Percentiles rank a stretch among this genome's conserved stretches.
Conservation (phyloP, 2,797 vertebrate genomes). For the Anabas testudineus region DNA sequence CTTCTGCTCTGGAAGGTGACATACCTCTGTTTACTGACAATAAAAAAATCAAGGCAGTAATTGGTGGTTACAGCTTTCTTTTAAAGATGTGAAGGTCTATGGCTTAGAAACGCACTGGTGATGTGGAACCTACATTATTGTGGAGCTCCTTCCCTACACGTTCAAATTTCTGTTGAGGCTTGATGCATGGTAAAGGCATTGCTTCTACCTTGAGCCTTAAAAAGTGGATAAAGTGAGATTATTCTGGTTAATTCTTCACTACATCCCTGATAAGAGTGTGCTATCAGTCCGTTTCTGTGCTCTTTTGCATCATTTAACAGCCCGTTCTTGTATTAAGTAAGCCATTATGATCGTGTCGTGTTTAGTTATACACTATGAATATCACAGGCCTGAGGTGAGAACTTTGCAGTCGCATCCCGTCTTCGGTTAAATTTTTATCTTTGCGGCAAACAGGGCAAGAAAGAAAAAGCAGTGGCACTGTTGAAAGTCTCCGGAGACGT, state of each 20-base stretch:
- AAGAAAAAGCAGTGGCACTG: not conserved
- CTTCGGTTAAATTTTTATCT: constrained; percentile 3
- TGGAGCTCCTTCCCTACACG: not conserved
- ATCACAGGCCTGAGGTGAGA: constrained; percentile 6
- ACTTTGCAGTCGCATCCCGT: not conserved
- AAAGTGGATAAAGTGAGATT: constrained; percentile 33
- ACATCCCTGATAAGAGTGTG: constrained; percentile 25
- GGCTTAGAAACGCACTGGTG: not conserved
- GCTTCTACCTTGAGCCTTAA: not conserved
- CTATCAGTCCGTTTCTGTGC: constrained; percentile 10
- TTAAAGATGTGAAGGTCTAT: not conserved
- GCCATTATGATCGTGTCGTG: not conserved
- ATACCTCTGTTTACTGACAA: not conserved
- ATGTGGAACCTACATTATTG: not conserved
- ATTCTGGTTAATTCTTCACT: constrained; percentile 54
- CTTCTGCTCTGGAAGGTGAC: not conserved
- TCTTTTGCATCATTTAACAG: constrained; percentile 46
- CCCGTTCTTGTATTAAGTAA: constrained; percentile 8
- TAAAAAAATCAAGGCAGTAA: not conserved
- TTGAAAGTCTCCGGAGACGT: constrained; percentile 22
- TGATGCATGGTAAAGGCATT: not conserved
- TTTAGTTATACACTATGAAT: constrained; percentile 8
- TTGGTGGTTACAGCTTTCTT: not conserved
- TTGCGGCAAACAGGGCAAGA: not conserved
- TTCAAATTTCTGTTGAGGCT: constrained; percentile 7